Evolutionary conservation across 2,113 vertebrate genomes (phyloP).

Genomic region (Malurus melanocephalus): DNA sequence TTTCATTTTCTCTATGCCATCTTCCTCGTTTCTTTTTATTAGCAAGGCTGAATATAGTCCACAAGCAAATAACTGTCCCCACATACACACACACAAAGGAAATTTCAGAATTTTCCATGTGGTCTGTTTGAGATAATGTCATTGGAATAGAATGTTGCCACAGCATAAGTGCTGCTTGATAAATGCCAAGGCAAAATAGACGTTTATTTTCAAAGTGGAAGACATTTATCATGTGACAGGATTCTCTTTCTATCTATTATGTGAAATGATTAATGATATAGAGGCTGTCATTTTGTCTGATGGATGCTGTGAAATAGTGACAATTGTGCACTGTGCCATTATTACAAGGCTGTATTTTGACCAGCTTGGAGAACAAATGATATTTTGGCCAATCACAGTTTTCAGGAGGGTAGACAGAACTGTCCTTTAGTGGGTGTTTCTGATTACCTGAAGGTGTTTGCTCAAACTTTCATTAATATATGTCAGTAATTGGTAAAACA

Average conservation of each 20-base stretch:
- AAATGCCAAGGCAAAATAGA: constrained; percentile 62
- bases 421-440: constrained; percentile 4
- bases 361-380: constrained; percentile 32
- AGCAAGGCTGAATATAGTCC: not conserved
- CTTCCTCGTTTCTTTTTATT: not conserved
- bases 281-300: constrained; percentile 58
- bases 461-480: constrained; percentile 21
- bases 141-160: constrained; percentile 30
- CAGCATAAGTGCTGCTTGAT: constrained; percentile 47
- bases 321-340: constrained; percentile 39
- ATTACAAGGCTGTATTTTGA: constrained; percentile 25
- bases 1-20: not conserved
- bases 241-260: constrained; percentile 59
- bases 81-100: not conserved
- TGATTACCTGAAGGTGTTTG: constrained; percentile 39
- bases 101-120: constrained; percentile 21
- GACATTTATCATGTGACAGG: constrained; percentile 61
- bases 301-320: constrained; percentile 55
- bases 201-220: constrained; percentile 57
- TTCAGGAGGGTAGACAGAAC: not conserved
- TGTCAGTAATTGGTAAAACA: constrained; percentile 19
- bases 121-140: constrained; percentile 51
- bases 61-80: not conserved
- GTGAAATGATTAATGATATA: constrained; percentile 64
- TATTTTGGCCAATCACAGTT: constrained; percentile 25